Percentiles rank a stretch among this genome's conserved stretches.
These are phyloP conservation scores for Scolopax mira DNA, from an alignment of 2,113 vertebrate species.

Conservation along the genomic window DNA sequence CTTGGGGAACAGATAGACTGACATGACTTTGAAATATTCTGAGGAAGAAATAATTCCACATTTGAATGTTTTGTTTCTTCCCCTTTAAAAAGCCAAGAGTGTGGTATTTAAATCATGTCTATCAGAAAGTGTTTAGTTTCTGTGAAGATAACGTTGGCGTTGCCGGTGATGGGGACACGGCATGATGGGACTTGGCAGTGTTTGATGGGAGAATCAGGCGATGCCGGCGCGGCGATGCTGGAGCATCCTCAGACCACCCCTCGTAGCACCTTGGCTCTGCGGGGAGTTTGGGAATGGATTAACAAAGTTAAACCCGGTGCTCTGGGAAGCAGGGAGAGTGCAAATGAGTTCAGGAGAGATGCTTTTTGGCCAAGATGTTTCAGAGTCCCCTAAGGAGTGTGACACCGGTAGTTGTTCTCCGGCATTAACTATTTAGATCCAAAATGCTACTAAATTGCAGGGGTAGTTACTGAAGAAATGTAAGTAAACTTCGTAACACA, in stretches of 20 bases:
- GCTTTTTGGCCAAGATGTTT: background rate
- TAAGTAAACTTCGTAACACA: background rate
- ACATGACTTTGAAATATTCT: conserved; percentile 68
- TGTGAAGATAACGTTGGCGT: background rate
- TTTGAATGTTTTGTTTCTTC: conserved; percentile 54
- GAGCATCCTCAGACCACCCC: background rate
- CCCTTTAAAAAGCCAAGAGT: background rate
- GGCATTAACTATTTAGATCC: background rate
- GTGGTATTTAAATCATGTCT: background rate
- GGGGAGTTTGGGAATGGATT: background rate
- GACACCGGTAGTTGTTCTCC: background rate
- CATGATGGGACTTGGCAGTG: background rate
- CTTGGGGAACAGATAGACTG: conserved; percentile 60
- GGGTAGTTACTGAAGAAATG: background rate
- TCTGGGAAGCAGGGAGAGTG: background rate
- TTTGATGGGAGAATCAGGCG: background rate
- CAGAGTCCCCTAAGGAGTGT: rapidly evolving
- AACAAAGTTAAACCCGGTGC: background rate
- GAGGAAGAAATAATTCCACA: conserved; percentile 40
- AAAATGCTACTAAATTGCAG: background rate
- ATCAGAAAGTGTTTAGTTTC: conserved; percentile 17
- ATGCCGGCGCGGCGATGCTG: rapidly evolving
- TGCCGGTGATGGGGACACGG: background rate
- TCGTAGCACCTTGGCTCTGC: rapidly evolving
- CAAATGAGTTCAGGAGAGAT: background rate